Evolutionary conservation across 2,113 vertebrate genomes (phyloP).

Genomic region (Myrmecobius fasciatus): DNA sequence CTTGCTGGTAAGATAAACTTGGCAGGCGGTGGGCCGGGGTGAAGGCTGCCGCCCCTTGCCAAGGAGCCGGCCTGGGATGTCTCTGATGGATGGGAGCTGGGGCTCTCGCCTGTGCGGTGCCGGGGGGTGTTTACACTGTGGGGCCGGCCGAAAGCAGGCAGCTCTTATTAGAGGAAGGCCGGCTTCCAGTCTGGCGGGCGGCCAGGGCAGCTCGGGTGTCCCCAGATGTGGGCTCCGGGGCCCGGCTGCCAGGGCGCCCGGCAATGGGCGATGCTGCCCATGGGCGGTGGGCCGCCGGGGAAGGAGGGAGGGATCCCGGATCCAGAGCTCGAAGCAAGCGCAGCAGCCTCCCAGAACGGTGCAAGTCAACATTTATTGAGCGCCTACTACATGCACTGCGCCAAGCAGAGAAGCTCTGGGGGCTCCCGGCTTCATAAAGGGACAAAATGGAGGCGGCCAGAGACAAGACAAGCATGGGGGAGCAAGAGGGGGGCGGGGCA

Average conservation of each 20-base stretch:
- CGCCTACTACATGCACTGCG: not conserved
- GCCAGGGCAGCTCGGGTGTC: not conserved
- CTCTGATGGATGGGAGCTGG: not conserved
- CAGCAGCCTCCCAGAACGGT: accelerated
- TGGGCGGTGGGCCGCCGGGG: too few relatives aligned
- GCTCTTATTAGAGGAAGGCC: not conserved
- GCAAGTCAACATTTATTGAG: not conserved
- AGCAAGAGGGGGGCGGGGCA: too few relatives aligned
- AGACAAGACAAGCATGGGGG: too few relatives aligned
- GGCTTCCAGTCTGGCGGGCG: not conserved
- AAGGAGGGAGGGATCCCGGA: not conserved
- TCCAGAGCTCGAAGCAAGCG: not conserved
- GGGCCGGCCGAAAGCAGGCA: accelerated
- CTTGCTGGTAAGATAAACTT: not conserved
- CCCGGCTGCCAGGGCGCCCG: too few relatives aligned
- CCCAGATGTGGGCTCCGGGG: not conserved
- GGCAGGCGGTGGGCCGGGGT: not conserved
- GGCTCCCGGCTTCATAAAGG: not conserved
- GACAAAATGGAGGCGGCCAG: too few relatives aligned
- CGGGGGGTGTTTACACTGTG: not conserved
- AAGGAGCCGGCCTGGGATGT: not conserved
- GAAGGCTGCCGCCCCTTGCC: not conserved
- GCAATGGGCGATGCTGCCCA: too few relatives aligned
- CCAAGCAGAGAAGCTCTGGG: not conserved
- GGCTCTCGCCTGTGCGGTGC: not conserved